Evolutionary conservation across 1,140 invertebrate genomes (phyloP).

Genomic region (Drosophila sechellia): DNA sequence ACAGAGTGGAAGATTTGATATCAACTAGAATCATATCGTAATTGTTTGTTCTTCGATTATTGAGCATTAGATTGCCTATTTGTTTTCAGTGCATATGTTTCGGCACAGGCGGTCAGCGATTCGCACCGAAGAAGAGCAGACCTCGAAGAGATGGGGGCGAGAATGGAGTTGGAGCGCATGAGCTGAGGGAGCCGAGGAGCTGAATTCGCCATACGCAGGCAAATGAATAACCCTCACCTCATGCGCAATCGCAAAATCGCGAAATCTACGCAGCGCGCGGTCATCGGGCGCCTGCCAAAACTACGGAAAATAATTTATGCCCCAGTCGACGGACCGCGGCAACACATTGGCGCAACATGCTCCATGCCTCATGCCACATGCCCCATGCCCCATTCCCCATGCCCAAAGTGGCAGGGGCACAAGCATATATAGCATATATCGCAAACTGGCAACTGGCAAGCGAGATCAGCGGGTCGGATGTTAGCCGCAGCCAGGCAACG

Average conservation of each 20-base stretch:
- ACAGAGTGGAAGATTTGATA: no score
- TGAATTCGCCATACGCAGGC: conserved; percentile 47
- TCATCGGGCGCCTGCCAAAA: conserved; percentile 81
- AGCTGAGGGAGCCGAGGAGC: background rate
- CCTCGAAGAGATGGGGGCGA: conserved; percentile 30
- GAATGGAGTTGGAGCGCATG: conserved; percentile 3
- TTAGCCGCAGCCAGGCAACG: conserved; percentile 51
- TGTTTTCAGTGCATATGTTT: conserved; percentile 14
- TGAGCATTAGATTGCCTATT: no score
- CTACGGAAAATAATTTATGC: conserved; percentile 84
- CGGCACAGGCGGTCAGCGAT: conserved; percentile 52
- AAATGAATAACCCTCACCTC: conserved; percentile 75
- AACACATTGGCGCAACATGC: conserved; percentile 81
- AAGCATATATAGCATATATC: conserved; percentile 2
- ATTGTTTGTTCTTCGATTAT: no score
- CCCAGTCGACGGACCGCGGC: conserved; percentile 67
- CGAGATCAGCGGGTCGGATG: conserved; percentile 50
- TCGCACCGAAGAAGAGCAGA: conserved; percentile 25
- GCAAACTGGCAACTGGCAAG: conserved; percentile 19
- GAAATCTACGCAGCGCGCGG: conserved; percentile 74
- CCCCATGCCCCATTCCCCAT: no score
- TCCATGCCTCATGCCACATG: conserved; percentile 13
- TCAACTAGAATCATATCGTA: no score
- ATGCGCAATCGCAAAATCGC: conserved; percentile 74
- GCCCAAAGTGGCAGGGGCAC: conserved; percentile 5